Percentiles rank a stretch among this genome's conserved stretches.
Conservation (phyloP, 2,888 invertebrate genomes). For the Lasiommata megera region DNA sequence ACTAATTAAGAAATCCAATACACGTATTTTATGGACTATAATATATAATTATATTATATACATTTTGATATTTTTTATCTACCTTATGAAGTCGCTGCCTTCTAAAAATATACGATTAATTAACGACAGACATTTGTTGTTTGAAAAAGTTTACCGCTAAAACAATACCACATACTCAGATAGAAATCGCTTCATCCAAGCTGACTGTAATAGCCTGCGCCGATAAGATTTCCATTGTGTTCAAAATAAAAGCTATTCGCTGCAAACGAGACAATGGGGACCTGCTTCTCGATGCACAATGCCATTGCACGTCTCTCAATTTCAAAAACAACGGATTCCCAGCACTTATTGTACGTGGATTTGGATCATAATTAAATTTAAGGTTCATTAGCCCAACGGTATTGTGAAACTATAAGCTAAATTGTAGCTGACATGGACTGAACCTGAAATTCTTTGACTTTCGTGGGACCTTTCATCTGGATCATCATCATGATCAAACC, state of each 20-base stretch:
- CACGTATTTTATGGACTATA: too few relatives aligned
- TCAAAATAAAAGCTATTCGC: conserved; percentile 53
- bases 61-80: too few relatives aligned
- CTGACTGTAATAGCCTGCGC: conserved; percentile 48
- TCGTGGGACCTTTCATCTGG: too few relatives aligned
- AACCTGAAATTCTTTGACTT: too few relatives aligned
- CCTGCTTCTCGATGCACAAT: conserved; percentile 62
- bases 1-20: too few relatives aligned
- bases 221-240: conserved; percentile 71
- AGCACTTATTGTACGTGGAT: conserved; percentile 72
- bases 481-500: too few relatives aligned
- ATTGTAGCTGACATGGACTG: too few relatives aligned
- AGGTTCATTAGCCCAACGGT: neutral
- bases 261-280: conserved; percentile 48
- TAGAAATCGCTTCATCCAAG: conserved; percentile 54
- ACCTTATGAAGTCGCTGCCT: too few relatives aligned
- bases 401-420: too few relatives aligned
- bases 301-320: conserved; percentile 62
- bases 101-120: too few relatives aligned
- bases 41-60: too few relatives aligned
- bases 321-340: conserved; percentile 66
- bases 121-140: neutral
- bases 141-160: conserved; percentile 22
- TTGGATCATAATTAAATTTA: conserved; percentile 58
- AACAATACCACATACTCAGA: conserved; percentile 27